Base-by-base conservation (phyloP, 1,140 invertebrate genomes). In the Heliconius himera region DNA sequence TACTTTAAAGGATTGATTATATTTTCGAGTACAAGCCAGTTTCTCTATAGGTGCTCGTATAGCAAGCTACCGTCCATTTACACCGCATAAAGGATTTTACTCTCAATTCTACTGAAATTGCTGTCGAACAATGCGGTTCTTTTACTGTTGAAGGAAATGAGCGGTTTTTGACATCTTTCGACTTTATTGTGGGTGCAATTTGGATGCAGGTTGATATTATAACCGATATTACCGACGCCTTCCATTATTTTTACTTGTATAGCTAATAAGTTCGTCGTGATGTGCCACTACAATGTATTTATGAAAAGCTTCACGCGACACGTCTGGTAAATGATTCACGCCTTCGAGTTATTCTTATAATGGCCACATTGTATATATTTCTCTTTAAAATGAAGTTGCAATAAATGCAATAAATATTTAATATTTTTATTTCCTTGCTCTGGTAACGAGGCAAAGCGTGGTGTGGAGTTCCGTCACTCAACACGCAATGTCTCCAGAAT, bases 101-200 rank as follows among this genome's bases (percentile, higher is more conserved):
- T 75, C 78, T 84, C 83, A 81, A 81, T 84, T 78, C 79, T 84
- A 81, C 78, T 66, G 33, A 89, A 90, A 89, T 88, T 87, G 79
- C 82, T 29, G 72, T 56, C 77, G 74, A 87, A 91, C 87, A 90
- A 89, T 88, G 82, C 80, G 49, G 46, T 84, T 83, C 75, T 82
- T 86, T 85, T 77, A 82, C 81, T 83, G 76, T 76, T 78, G 73
- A 76, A 83, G 80, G 84, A 83, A 85, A 82, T 77, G 81, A 82
- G 71, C 74, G 76, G 71, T 86, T 81, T 93, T 89, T 89, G 87
- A 88, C 88, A 88, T 89, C 85, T 88, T 73, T 88, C 86, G 79
- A 85, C 82, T 81, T 89, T 87, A 85, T 82, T 86, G 79, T 82
- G 18, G 75, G 81, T 80, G 84, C 84, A 89, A 92, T 90, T 92